Percentiles rank a stretch among this genome's conserved stretches.
Conservation (phyloP, 1,140 invertebrate species). For the Tyrophagus putrescentiae region DNA sequence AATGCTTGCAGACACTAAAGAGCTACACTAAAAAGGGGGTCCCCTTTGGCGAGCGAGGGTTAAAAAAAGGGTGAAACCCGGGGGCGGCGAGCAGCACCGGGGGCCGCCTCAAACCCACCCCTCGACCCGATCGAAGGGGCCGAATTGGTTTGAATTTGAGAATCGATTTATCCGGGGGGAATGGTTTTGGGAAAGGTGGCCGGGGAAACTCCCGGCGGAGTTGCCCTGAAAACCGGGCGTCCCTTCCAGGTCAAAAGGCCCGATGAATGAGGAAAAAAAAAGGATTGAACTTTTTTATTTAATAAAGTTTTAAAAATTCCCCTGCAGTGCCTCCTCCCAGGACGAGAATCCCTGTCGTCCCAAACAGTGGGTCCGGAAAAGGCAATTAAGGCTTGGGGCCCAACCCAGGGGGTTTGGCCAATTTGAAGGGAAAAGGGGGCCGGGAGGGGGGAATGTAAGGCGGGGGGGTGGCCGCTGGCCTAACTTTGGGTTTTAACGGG, state of each 20-base stretch:
- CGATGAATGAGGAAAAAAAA: slow-evolving; percentile 32
- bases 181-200: slow-evolving; percentile 50
- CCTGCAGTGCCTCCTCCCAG: slow-evolving; percentile 52
- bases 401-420: slow-evolving; percentile 31
- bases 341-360: slow-evolving; percentile 39
- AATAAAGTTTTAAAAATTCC: background rate
- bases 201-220: slow-evolving; percentile 39
- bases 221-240: slow-evolving; percentile 24
- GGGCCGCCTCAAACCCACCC: slow-evolving; percentile 37
- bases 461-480: slow-evolving; percentile 25
- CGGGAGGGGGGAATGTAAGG: slow-evolving; percentile 19
- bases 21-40: slow-evolving; percentile 26
- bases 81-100: slow-evolving; percentile 31
- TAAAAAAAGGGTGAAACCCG: slow-evolving; percentile 30
- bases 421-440: slow-evolving; percentile 19
- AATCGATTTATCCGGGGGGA: slow-evolving; percentile 40
- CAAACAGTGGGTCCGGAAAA: slow-evolving; percentile 43
- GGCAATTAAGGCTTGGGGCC: slow-evolving; percentile 40
- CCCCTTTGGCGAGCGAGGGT: slow-evolving; percentile 33
- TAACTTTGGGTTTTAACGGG: slow-evolving; percentile 20
- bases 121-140: slow-evolving; percentile 34
- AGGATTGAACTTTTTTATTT: background rate
- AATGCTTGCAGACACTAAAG: background rate
- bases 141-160: slow-evolving; percentile 30
- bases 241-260: slow-evolving; percentile 33